Evolutionary conservation across 1,140 invertebrate species (phyloP).

Genomic region (Calliphora vicina): DNA sequence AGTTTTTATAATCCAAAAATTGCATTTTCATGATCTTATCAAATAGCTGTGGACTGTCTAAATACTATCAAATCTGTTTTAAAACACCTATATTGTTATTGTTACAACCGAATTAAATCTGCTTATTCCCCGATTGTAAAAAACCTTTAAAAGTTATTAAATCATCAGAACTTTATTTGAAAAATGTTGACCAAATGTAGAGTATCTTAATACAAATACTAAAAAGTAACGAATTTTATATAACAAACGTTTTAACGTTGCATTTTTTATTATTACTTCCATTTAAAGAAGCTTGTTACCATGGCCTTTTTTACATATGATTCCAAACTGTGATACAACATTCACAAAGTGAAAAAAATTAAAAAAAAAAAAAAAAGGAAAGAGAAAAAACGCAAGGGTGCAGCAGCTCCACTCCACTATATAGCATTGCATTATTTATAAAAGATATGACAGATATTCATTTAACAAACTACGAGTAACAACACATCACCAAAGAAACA

Average conservation of each 20-base stretch:
- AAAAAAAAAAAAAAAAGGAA: neutral
- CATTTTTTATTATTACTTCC: neutral
- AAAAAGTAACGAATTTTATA: neutral
- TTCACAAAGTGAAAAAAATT: neutral
- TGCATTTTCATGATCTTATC: too few relatives aligned
- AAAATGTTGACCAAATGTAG: neutral
- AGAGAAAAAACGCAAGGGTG: neutral
- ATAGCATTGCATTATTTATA: slow-evolving; percentile 25
- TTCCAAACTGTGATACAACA: neutral
- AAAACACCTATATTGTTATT: too few relatives aligned
- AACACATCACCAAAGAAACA: neutral
- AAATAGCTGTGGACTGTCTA: too few relatives aligned
- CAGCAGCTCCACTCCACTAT: neutral
- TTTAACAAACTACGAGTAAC: neutral
- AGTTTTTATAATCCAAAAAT: too few relatives aligned
- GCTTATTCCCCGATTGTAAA: too few relatives aligned
- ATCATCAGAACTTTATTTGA: too few relatives aligned
- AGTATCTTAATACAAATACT: neutral
- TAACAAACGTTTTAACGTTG: neutral
- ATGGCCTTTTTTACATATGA: neutral
- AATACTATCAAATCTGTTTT: too few relatives aligned
- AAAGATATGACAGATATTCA: slow-evolving; percentile 32
- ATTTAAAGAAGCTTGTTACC: slow-evolving; percentile 18
- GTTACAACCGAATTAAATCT: too few relatives aligned
- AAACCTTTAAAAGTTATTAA: too few relatives aligned